These are phyloP conservation scores for Hydriomena furcata DNA, from an alignment of 2,888 invertebrate species.

Conservation along the genomic window DNA sequence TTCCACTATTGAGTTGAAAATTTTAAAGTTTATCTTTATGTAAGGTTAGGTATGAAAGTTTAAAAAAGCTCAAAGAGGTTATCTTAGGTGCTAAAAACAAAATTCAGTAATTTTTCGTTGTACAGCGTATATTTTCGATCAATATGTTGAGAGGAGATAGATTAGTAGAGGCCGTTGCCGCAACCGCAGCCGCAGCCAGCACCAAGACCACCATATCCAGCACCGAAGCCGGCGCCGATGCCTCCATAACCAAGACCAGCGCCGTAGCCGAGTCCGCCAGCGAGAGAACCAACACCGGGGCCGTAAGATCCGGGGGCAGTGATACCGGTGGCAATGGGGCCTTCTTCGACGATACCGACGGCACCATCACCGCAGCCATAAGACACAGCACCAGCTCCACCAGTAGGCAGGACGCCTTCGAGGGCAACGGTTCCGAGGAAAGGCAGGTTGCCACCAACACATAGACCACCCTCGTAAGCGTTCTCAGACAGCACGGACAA, in stretches of 20 bases:
- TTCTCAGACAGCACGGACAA: constrained; percentile 53
- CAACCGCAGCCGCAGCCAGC: constrained; percentile 8
- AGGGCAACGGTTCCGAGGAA: constrained; percentile 46
- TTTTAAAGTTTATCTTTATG: too few relatives aligned
- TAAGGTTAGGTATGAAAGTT: too few relatives aligned
- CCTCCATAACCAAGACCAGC: constrained; percentile 1
- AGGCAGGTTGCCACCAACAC: constrained; percentile 47
- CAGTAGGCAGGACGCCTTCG: constrained; percentile 44
- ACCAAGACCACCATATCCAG: constrained; percentile 2
- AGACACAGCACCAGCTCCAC: constrained; percentile 43
- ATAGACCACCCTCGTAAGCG: constrained; percentile 44
- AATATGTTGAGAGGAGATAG: too few relatives aligned
- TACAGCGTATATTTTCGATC: too few relatives aligned
- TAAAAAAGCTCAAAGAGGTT: too few relatives aligned
- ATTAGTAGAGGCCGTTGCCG: constrained; percentile 8
- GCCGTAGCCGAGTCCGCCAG: constrained; percentile 12
- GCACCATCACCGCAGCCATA: constrained; percentile 43
- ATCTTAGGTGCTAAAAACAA: too few relatives aligned
- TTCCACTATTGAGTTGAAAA: too few relatives aligned
- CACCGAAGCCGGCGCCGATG: constrained; percentile 1
- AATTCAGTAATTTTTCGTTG: too few relatives aligned
- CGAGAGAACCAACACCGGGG: constrained; percentile 10
- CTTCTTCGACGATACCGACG: constrained; percentile 30
- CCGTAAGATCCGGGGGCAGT: constrained; percentile 20
- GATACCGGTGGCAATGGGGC: constrained; percentile 26